Evolutionary conservation across 2,113 vertebrate species (phyloP).

Genomic region (Cyprinus carpio): DNA sequence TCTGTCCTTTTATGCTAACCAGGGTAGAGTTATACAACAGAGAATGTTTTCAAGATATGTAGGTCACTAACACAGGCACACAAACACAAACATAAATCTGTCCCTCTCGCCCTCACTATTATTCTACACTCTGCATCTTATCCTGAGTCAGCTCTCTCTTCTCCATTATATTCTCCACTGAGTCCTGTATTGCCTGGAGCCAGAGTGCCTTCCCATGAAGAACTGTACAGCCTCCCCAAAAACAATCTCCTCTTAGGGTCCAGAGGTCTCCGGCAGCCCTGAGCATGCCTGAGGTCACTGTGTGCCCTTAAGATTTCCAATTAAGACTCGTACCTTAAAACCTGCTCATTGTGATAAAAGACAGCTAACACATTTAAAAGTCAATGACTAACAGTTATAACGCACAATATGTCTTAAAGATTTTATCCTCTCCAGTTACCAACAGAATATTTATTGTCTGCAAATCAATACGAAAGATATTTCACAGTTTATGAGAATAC

Average conservation of each 20-base stretch:
- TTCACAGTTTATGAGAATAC: conserved; percentile 36
- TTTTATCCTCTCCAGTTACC: conserved; percentile 14
- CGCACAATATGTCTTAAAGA: conserved; percentile 16
- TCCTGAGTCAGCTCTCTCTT: conserved; percentile 19
- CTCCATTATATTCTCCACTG: conserved; percentile 29
- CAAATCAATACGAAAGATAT: conserved; percentile 26
- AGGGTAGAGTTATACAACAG: too few relatives aligned
- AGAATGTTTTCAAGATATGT: conserved; percentile 2
- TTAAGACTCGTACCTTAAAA: conserved; percentile 21
- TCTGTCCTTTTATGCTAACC: conserved; percentile 12
- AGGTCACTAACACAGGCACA: neutral
- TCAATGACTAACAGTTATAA: conserved; percentile 18
- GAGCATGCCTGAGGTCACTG: conserved; percentile 15
- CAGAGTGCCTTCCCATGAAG: neutral
- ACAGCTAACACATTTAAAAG: conserved; percentile 18
- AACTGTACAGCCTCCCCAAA: neutral
- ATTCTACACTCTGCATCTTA: neutral
- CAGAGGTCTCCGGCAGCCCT: neutral
- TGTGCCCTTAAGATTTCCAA: neutral
- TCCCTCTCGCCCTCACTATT: neutral
- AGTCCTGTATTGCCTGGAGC: conserved; percentile 27
- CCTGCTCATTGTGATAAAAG: conserved; percentile 16
- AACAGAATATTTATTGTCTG: conserved; percentile 35
- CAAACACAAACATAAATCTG: conserved; percentile 27
- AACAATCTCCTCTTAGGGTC: neutral